A percentile compares a stretch with the other conserved stretches of the same genome.
phyloP scores from a whole-genome alignment of 2,797 vertebrate species.

The Tympanoctomys barrerae region DNA sequence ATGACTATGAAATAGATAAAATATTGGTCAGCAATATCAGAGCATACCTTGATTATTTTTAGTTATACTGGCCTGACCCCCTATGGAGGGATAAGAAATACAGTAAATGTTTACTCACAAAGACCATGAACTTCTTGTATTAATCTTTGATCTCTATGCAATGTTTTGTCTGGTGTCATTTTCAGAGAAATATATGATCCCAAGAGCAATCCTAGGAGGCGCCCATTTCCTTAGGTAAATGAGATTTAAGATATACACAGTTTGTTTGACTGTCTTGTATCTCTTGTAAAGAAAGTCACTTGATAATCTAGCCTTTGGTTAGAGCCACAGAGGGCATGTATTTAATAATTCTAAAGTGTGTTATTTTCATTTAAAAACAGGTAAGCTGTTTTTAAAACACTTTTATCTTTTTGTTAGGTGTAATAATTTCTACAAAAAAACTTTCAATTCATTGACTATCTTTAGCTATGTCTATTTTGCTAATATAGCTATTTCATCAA shows the following conservation, averaged over 20 bases:
- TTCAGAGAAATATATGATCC: rapidly evolving
- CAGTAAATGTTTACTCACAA: background rate
- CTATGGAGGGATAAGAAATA: background rate
- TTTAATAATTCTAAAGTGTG: background rate
- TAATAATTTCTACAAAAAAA: background rate
- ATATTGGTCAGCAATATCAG: background rate
- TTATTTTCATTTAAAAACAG: background rate
- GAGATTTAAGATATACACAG: background rate
- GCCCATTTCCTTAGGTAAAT: background rate
- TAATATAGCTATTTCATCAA: background rate
- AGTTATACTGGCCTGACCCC: background rate
- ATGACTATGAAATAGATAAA: background rate
- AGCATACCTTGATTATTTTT: background rate
- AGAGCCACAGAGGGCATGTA: background rate
- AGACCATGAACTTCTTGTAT: background rate
- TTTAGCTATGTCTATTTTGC: background rate
- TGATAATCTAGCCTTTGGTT: background rate
- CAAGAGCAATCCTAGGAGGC: background rate
- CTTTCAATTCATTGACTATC: background rate
- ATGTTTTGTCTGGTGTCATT: background rate
- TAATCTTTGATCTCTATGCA: background rate
- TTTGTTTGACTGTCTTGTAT: background rate
- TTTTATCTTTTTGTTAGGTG: background rate
- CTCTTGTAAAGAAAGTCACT: background rate
- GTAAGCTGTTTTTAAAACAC: background rate